Percentiles rank a stretch among this genome's conserved stretches.
Conservation (phyloP, 2,797 vertebrate genomes). For the Coendou prehensilis region DNA sequence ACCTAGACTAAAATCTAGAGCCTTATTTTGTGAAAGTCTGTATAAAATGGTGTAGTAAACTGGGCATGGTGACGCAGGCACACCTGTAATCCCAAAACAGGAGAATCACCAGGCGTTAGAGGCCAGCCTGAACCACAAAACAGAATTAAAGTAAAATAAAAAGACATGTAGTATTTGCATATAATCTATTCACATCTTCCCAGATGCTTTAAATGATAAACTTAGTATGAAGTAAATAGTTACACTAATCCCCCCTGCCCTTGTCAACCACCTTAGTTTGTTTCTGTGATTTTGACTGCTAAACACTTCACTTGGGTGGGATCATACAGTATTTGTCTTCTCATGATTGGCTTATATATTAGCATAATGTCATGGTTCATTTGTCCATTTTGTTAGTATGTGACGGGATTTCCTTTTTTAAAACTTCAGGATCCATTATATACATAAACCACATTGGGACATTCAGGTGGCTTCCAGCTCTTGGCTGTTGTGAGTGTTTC, state of each 20-base stretch:
- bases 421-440: not conserved
- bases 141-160: too few species aligned
- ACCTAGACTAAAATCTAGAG: not conserved
- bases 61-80: too few species aligned
- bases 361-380: not conserved
- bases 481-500: not conserved
- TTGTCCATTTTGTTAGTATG: not conserved
- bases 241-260: not conserved
- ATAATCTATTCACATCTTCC: not conserved
- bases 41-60: not conserved
- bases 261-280: not conserved
- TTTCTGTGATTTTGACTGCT: constrained; percentile 9
- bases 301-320: not conserved
- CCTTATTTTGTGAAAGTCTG: not conserved
- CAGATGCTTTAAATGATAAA: not conserved
- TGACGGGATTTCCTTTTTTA: constrained; percentile 3
- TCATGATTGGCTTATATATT: not conserved
- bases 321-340: not conserved
- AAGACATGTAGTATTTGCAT: not conserved
- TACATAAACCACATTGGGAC: not conserved
- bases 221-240: not conserved
- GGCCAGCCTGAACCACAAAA: too few species aligned
- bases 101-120: too few species aligned
- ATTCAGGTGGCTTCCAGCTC: not conserved
- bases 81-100: too few species aligned